phyloP scores from a whole-genome alignment of 1,140 invertebrate genomes.

The Cherax destructor region DNA sequence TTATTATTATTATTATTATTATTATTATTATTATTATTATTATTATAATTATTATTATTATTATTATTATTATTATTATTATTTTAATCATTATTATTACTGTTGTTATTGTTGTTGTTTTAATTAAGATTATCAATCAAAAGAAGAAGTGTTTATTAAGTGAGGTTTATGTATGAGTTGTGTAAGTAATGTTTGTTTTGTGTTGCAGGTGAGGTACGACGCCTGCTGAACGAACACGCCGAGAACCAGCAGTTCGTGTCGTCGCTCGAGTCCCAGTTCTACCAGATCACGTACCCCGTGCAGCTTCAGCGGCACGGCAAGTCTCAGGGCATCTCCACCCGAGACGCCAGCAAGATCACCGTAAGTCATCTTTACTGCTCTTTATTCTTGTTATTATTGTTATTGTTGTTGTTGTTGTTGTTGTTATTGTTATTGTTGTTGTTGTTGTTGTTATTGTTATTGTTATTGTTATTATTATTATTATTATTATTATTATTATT shows the following conservation, averaged over 20 bases:
- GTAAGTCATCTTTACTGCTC: slow-evolving; percentile 22
- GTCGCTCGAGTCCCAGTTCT: slow-evolving; percentile 91
- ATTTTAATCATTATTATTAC: too few relatives aligned
- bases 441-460: not conserved
- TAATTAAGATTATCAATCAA: too few relatives aligned
- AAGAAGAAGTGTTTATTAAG: too few relatives aligned
- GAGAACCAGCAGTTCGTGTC: slow-evolving; percentile 94
- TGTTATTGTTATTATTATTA: not conserved
- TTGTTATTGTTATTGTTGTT: not conserved
- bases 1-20: too few relatives aligned
- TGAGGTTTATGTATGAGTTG: slow-evolving; percentile 68
- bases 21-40: too few relatives aligned
- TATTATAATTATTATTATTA: not conserved
- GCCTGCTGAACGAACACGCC: slow-evolving; percentile 89
- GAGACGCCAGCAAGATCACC: slow-evolving; percentile 72
- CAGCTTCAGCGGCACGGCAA: slow-evolving; percentile 95
- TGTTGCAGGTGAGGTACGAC: slow-evolving; percentile 88
- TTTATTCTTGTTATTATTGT: slow-evolving; percentile 1
- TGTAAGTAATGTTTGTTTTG: too few relatives aligned
- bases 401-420: not conserved
- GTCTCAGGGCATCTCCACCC: slow-evolving; percentile 86
- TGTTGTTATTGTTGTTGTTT: too few relatives aligned
- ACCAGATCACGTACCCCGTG: slow-evolving; percentile 96
- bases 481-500: too few relatives aligned
- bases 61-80: too few relatives aligned